A percentile compares a stretch with the other conserved stretches of the same genome.
Evolutionary conservation across 2,888 invertebrate species (phyloP).

Genomic region (Selenia dentaria): DNA sequence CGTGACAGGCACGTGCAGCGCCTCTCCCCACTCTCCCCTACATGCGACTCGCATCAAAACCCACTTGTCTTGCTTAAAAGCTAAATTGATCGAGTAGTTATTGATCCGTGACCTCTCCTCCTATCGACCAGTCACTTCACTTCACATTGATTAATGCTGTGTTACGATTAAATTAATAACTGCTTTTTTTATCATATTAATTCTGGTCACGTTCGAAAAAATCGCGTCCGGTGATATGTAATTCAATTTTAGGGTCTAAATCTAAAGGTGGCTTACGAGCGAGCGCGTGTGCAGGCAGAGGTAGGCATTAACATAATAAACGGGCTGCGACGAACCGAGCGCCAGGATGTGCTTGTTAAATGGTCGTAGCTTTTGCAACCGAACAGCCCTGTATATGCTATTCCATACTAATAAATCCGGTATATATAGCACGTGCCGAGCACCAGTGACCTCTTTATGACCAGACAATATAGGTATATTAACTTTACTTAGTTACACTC

Average conservation of each 20-base stretch:
- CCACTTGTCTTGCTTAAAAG: not conserved
- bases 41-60: not conserved
- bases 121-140: constrained; percentile 1
- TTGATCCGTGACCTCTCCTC: not conserved
- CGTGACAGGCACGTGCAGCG: not conserved
- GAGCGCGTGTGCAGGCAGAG: constrained; percentile 1
- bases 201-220: constrained; percentile 1
- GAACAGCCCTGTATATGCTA: too few species aligned
- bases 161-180: constrained; percentile 3
- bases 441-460: too few species aligned
- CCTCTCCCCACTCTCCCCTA: not conserved
- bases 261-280: not conserved
- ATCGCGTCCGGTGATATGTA: not conserved
- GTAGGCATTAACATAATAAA: not conserved
- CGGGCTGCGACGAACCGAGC: not conserved
- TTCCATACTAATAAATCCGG: too few species aligned
- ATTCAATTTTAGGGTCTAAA: not conserved
- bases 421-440: too few species aligned
- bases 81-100: constrained; percentile 5
- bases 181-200: constrained; percentile 1
- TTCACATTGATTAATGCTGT: constrained; percentile 3
- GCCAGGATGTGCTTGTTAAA: not conserved
- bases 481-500: too few species aligned
- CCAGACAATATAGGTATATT: too few species aligned
- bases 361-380: not conserved